Conservation (phyloP, 2,888 invertebrate genomes). For the Caenorhabditis sp. region DNA sequence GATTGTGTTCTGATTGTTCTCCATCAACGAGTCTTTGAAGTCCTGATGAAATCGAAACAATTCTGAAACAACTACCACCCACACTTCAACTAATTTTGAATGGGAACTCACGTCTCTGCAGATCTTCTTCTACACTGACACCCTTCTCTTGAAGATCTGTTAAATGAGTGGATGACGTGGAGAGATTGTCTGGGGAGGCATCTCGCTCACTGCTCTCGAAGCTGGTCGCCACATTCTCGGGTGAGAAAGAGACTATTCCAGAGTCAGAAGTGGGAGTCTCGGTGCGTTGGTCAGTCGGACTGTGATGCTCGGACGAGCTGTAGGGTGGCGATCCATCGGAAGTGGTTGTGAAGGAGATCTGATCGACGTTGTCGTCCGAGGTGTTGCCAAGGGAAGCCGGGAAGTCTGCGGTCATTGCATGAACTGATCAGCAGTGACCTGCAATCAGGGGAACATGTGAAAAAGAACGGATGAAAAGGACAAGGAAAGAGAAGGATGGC, state of each 20-base stretch:
- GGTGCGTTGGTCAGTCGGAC: constrained; percentile 55
- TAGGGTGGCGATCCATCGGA: constrained; percentile 56
- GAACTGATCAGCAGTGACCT: constrained; percentile 17
- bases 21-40: constrained; percentile 55
- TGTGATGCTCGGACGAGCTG: constrained; percentile 56
- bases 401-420: constrained; percentile 38
- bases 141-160: constrained; percentile 44
- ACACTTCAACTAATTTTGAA: neutral
- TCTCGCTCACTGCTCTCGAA: constrained; percentile 62
- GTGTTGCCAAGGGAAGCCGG: constrained; percentile 11
- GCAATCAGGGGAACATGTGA: neutral
- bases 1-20: constrained; percentile 55
- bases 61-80: constrained; percentile 48
- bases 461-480: neutral
- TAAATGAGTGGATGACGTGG: constrained; percentile 55
- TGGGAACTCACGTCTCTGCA: constrained; percentile 60
- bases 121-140: constrained; percentile 45
- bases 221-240: constrained; percentile 59
- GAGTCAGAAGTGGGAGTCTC: constrained; percentile 62
- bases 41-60: constrained; percentile 63
- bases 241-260: constrained; percentile 40
- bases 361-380: constrained; percentile 41
- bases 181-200: constrained; percentile 66
- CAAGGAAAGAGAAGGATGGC: neutral
- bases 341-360: constrained; percentile 56